Conservation (phyloP, 2,888 invertebrate genomes). For the Callyntrura sp. region DNA sequence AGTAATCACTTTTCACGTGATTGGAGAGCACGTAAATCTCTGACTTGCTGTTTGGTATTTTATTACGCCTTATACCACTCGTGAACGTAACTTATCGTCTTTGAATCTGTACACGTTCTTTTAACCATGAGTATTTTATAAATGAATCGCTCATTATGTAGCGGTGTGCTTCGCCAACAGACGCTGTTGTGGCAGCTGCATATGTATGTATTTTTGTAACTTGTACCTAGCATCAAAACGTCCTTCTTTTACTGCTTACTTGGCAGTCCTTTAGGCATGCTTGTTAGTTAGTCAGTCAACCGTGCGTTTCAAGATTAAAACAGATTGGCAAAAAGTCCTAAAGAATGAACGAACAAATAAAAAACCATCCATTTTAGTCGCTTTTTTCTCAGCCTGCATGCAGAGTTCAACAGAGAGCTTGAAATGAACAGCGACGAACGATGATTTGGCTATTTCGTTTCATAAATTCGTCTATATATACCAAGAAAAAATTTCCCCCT, state of each 20-base stretch:
- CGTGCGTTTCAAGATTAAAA: slow-evolving; percentile 65
- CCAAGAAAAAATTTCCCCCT: not conserved
- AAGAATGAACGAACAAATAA: slow-evolving; percentile 51
- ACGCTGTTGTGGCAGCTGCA: not conserved
- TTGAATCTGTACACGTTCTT: not conserved
- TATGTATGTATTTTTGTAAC: too few species aligned
- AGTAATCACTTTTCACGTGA: slow-evolving; percentile 39
- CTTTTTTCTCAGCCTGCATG: slow-evolving; percentile 35
- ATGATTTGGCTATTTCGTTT: slow-evolving; percentile 17
- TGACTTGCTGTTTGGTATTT: slow-evolving; percentile 9
- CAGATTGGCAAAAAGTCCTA: slow-evolving; percentile 63
- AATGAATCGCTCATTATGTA: slow-evolving; percentile 51
- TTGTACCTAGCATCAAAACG: slow-evolving; percentile 10
- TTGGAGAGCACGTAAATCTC: slow-evolving; percentile 35
- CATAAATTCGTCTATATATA: not conserved
- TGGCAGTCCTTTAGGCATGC: slow-evolving; percentile 65
- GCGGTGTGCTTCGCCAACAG: not conserved
- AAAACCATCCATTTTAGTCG: slow-evolving; percentile 57
- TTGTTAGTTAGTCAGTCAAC: slow-evolving; percentile 69
- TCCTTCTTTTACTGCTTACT: slow-evolving; percentile 41
- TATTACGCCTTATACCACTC: not conserved
- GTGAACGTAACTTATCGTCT: not conserved
- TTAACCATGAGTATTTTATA: slow-evolving; percentile 42
- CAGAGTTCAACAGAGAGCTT: not conserved
- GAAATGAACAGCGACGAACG: not conserved